phyloP scores from a whole-genome alignment of 1,140 invertebrate genomes.

The Anastatus disparis region DNA sequence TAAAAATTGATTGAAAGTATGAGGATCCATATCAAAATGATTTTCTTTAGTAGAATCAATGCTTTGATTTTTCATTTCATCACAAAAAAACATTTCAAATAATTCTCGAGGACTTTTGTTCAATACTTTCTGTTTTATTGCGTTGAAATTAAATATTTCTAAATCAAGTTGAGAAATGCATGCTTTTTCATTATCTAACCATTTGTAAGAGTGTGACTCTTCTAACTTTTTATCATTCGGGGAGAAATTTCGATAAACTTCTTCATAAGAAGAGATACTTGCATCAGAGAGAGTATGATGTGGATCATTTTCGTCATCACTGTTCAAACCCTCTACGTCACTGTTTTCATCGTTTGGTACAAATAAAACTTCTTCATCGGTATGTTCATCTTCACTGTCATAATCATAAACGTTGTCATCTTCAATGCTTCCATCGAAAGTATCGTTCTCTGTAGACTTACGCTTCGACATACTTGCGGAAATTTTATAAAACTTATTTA shows the following conservation, averaged over 20 bases:
- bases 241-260: conserved; percentile 28
- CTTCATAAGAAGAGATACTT: too few species aligned
- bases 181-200: conserved; percentile 31
- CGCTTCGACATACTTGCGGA: too few species aligned
- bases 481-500: too few species aligned
- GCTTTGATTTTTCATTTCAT: conserved; percentile 39
- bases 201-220: conserved; percentile 34
- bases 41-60: conserved; percentile 26
- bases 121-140: conserved; percentile 20
- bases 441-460: too few species aligned
- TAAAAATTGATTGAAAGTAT: conserved; percentile 37
- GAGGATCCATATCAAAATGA: background rate
- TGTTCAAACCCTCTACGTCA: too few species aligned
- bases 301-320: conserved; percentile 2
- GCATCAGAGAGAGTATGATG: conserved; percentile 19
- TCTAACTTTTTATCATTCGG: conserved; percentile 38
- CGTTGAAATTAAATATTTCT: conserved; percentile 16
- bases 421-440: background rate
- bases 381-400: conserved; percentile 24
- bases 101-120: conserved; percentile 31
- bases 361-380: too few species aligned
- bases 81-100: conserved; percentile 40
- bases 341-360: background rate
- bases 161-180: conserved; percentile 3
- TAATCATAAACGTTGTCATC: background rate